Base-by-base conservation (phyloP, 2,888 invertebrate species). In the Acanthosepion esculentum region DNA sequence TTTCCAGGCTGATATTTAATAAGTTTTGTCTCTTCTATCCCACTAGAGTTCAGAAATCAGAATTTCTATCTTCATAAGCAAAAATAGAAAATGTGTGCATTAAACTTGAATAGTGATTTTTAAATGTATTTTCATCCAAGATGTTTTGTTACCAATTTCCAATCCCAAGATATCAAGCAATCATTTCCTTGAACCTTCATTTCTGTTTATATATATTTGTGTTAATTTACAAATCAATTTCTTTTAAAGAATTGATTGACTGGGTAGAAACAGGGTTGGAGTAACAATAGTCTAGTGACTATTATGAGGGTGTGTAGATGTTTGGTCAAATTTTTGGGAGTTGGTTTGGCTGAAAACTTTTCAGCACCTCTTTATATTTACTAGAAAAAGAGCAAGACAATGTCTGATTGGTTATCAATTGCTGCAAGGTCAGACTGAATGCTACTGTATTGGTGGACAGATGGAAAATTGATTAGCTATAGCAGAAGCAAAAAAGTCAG, bases 381-480 rank as follows among this genome's bases (percentile, higher is more conserved):
- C n/a, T 78, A 5, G 78, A 15, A 23, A 15, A 4, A 33, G n/a
- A 33, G n/a, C n/a, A 78, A 18, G 33, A 78, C n/a, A 78, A 78
- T 78, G 78, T 78, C 78, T 29, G 78, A 78, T 78, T 78, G n/a
- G 12, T 78, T n/a, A 78, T 78, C 78, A 78, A 78, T 78, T 78
- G n/a, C 78, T 78, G 78, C 78, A 78, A 78, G 78, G 78, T 78
- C 78, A 78, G 78, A 78, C 33, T 78, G 78, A 78, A 78, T 78
- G 78, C 12, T 18, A 12, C n/a, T 78, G 78, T n/a, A 33, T 78
- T 78, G 20, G 78, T 78, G 12, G n/a, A 78, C 33, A 23, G n/a
- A n/a, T 78, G n/a, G n/a, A 78, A 78, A 78, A 78, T 78, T 78
- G 78, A 78, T 78, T 78, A 78, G 15, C 33, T 15, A 33, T 15